Base-by-base conservation (phyloP, 2,113 vertebrate species). In the Alces alces region DNA sequence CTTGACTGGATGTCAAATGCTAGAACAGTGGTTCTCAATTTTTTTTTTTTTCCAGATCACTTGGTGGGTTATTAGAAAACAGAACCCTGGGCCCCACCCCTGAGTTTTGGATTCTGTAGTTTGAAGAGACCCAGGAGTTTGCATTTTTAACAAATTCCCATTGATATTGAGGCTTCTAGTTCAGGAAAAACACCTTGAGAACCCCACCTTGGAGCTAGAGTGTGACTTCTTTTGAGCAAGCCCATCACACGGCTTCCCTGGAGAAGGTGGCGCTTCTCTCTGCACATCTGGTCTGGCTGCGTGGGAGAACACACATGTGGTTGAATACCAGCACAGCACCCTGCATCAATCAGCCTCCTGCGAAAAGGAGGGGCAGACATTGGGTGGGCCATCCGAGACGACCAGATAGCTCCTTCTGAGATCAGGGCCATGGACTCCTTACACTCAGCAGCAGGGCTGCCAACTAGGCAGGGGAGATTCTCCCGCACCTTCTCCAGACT, bases 181-280 rank as follows among this genome's bases (percentile, higher is more conserved):
- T 94, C 50, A 93, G 80, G 28, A 92, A 86, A 57, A n/a, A 36
- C 64, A 82, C 58, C 87, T 79, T 33, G 95, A 96, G 50, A 96
- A 83, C 28, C 15, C 60, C 3, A 83, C 33, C 52, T 50, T 17
- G 21, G 52, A 83, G 30, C 86, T 87, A 60, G 89, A 95, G 64
- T n/a, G 6, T 60, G 50, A 55, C 93, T 97, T 96, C 80, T 96
- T 92, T 94, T 60, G 50, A 96, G 70, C 73, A 11, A 73, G 61
- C 39, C 93, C 6, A 2, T 91, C 86, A 43, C 76, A 93, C 60
- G 55, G 55, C 89, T 96, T 73, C 66, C 64, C 82, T 73, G 28
- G 95, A 87, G 92, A 97, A 94, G 25, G 39, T 89, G 86, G 86
- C 45, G 55, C 57, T 7, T n/a, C 17, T 66, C 43, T 47, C 92